These are phyloP conservation scores for Archips crataeganus DNA, from an alignment of 2,888 invertebrate species.

Conservation along the genomic window DNA sequence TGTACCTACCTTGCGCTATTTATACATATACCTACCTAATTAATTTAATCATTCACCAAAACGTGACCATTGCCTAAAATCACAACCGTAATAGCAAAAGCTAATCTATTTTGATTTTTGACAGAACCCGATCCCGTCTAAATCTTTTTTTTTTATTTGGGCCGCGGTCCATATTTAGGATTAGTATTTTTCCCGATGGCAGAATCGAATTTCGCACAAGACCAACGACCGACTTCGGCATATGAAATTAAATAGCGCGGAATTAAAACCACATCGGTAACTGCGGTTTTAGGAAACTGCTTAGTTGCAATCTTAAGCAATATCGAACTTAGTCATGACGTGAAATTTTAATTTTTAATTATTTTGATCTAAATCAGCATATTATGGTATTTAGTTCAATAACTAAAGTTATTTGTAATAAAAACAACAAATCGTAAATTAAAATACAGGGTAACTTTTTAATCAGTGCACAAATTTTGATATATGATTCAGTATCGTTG, in stretches of 20 bases:
- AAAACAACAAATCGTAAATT: neutral
- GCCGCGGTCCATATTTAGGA: too few relatives aligned
- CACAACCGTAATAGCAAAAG: slow-evolving; percentile 1
- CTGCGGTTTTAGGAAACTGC: slow-evolving; percentile 27
- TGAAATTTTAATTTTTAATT: neutral
- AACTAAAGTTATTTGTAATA: neutral
- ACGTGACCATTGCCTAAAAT: neutral
- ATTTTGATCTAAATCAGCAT: slow-evolving; percentile 13
- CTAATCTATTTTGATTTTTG: neutral
- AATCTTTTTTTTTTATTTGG: neutral
- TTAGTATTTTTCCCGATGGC: neutral
- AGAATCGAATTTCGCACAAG: slow-evolving; percentile 24
- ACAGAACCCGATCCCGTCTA: neutral
- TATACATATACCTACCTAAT: slow-evolving; percentile 20
- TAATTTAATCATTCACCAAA: slow-evolving; percentile 7
- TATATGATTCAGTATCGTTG: too few relatives aligned
- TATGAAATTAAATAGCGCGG: slow-evolving; percentile 22
- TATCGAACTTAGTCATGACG: neutral
- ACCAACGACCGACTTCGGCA: slow-evolving; percentile 25
- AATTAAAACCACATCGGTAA: slow-evolving; percentile 25
- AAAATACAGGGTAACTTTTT: neutral
- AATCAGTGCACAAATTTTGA: too few relatives aligned
- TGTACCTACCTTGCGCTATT: slow-evolving; percentile 7
- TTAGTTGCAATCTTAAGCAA: slow-evolving; percentile 29
- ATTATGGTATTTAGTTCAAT: slow-evolving; percentile 5